These are phyloP conservation scores for Chiropotes sagulatus DNA, from an alignment of 2,797 vertebrate species.

Conservation along the genomic window DNA sequence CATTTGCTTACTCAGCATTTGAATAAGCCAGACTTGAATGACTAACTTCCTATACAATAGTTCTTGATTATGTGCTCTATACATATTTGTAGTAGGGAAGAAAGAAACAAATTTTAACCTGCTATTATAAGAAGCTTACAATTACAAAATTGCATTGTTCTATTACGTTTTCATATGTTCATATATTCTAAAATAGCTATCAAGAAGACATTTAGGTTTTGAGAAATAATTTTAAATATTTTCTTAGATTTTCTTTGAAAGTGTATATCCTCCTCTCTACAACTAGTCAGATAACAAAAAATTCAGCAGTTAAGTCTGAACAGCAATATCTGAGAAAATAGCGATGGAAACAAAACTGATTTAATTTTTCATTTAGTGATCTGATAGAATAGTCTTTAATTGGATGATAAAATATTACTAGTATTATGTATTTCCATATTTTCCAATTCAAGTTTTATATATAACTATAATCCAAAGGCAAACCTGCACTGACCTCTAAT, in stretches of 20 bases:
- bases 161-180: not conserved
- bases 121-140: not conserved
- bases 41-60: not conserved
- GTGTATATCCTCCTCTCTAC: not conserved
- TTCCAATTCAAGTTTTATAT: constrained; percentile 14
- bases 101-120: not conserved
- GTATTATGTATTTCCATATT: not conserved
- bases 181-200: not conserved
- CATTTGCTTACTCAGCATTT: not conserved
- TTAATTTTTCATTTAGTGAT: not conserved
- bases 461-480: constrained; percentile 9
- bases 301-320: not conserved
- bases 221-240: not conserved
- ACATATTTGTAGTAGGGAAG: not conserved
- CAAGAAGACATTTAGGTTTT: not conserved
- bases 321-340: not conserved
- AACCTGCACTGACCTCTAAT: not conserved
- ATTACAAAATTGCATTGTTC: not conserved
- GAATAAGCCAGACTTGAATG: not conserved
- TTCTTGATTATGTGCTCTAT: not conserved
- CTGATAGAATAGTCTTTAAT: constrained; percentile 4
- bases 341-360: not conserved
- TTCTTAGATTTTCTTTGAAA: not conserved
- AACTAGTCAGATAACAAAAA: not conserved
- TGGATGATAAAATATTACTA: constrained; percentile 6